Evolutionary conservation across 2,113 vertebrate genomes (phyloP).

Genomic region (Rhombomys opimus): DNA sequence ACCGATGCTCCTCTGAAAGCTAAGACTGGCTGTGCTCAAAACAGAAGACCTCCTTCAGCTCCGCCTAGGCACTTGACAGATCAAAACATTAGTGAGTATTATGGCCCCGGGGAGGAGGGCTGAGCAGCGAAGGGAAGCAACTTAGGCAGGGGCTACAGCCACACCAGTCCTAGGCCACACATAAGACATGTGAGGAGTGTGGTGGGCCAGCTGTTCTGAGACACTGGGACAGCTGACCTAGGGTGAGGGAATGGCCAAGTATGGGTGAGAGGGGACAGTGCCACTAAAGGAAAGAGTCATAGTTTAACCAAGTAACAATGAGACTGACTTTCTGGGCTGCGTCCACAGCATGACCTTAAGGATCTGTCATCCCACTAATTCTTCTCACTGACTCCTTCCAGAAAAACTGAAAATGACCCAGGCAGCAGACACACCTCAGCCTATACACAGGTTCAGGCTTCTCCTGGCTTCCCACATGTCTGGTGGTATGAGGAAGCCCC

Average conservation of each 20-base stretch:
- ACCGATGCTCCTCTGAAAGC: no score
- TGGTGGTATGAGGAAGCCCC: accelerated
- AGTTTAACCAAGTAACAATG: accelerated
- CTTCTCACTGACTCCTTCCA: not conserved
- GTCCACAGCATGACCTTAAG: accelerated
- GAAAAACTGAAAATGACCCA: accelerated
- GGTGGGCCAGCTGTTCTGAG: not conserved
- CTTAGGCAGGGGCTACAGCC: not conserved
- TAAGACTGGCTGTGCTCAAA: accelerated
- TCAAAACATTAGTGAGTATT: accelerated
- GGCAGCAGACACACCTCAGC: not conserved
- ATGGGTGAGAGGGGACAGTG: not conserved
- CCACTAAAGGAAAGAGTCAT: not conserved
- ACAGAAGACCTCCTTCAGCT: not conserved
- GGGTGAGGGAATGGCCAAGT: not conserved
- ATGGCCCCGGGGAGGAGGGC: accelerated
- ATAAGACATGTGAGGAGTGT: not conserved
- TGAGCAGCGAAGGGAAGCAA: no score
- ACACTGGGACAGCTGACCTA: not conserved
- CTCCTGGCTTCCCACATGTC: accelerated
- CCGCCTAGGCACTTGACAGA: accelerated
- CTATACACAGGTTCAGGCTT: no score
- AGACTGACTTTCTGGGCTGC: not conserved
- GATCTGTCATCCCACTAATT: no score
- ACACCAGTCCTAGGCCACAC: not conserved